Percentiles rank a stretch among this genome's conserved stretches.
Evolutionary conservation across 2,888 invertebrate genomes (phyloP).

Genomic region (Neocrepidodera transversa): DNA sequence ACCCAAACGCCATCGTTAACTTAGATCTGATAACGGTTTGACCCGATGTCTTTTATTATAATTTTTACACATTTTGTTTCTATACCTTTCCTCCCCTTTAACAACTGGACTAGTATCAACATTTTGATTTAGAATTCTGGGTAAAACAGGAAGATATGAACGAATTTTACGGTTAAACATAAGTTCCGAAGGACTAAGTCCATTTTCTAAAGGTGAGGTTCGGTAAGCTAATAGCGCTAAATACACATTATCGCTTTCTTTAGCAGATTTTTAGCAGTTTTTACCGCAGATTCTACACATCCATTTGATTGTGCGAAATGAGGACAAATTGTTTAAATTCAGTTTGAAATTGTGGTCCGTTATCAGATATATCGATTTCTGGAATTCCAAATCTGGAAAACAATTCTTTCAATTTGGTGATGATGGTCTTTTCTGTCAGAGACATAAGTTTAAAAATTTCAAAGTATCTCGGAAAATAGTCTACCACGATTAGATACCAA

Average conservation of each 20-base stretch:
- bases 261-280: conserved; percentile 2
- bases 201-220: conserved; percentile 14
- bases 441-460: background rate
- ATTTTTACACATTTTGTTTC: no score
- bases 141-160: no score
- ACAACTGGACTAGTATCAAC: no score
- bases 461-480: background rate
- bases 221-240: conserved; percentile 12
- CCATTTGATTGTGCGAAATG: no score
- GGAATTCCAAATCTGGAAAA: background rate
- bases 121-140: no score
- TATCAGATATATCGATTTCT: conserved; percentile 42
- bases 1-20: no score
- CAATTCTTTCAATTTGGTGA: no score
- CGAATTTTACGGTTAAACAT: no score
- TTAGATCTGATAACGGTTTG: no score
- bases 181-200: conserved; percentile 5
- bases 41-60: no score
- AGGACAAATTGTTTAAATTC: no score
- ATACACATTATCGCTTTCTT: background rate
- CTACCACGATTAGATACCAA: background rate
- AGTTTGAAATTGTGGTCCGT: conserved; percentile 36
- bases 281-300: conserved; percentile 11
- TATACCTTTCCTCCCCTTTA: no score
- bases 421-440: background rate